Conservation (phyloP, 37 sponge, comb jelly and placozoan species). For the Corticium candelabrum region DNA sequence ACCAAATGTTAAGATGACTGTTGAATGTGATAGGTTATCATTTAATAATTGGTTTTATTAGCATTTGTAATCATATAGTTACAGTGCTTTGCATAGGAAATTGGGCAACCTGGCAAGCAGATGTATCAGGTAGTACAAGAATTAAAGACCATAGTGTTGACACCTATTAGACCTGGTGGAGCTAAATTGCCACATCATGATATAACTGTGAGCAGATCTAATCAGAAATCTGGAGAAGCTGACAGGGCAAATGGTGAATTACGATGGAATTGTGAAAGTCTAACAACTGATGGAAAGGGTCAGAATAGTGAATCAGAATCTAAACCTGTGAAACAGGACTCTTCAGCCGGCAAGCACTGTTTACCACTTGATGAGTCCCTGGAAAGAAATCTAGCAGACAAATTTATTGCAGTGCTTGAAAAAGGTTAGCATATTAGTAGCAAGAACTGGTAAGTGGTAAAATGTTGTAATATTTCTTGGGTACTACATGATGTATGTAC, state of each 20-base stretch:
- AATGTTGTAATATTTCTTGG: no score
- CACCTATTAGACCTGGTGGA: conserved; percentile 55
- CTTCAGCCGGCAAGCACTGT: neutral
- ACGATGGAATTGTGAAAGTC: no score
- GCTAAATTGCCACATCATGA: neutral
- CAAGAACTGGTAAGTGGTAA: neutral
- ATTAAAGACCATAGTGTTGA: conserved; percentile 38
- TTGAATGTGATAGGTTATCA: no score
- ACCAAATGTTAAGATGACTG: no score
- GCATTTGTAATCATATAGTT: neutral
- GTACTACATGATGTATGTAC: no score
- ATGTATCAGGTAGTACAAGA: conserved; percentile 34
- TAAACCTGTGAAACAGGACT: no score
- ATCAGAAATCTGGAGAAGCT: neutral
- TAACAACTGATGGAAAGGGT: no score
- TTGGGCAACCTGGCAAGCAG: conserved; percentile 46
- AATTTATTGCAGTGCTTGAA: neutral
- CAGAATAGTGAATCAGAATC: no score
- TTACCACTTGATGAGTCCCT: neutral
- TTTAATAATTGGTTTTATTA: no score
- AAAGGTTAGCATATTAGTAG: neutral
- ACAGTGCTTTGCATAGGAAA: conserved; percentile 26
- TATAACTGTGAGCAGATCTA: neutral
- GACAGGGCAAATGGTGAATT: no score
- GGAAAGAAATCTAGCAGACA: neutral